Conservation (phyloP, 2,113 vertebrate genomes). For the Barbus barbus region DNA sequence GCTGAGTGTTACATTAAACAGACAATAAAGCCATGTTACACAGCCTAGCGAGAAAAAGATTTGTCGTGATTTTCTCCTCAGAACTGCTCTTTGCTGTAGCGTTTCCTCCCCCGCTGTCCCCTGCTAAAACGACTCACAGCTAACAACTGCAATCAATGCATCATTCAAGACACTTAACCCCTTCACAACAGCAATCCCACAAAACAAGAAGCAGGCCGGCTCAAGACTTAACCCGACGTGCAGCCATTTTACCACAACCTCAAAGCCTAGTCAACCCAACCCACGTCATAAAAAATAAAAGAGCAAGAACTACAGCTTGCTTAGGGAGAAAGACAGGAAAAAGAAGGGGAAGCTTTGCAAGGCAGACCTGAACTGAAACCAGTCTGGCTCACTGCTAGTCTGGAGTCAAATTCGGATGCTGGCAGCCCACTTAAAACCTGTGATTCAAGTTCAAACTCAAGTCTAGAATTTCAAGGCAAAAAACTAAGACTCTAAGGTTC, state of each 20-base stretch:
- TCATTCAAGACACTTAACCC: constrained; percentile 34
- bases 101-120: constrained; percentile 43
- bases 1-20: constrained; percentile 59
- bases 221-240: not conserved
- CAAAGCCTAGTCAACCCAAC: constrained; percentile 24
- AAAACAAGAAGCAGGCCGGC: constrained; percentile 11
- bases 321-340: not conserved
- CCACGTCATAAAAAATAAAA: constrained; percentile 18
- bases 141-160: constrained; percentile 44
- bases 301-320: not conserved
- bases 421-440: not conserved
- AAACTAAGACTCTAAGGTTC: no score
- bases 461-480: not conserved
- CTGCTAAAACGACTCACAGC: constrained; percentile 44
- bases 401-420: not conserved
- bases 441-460: not conserved
- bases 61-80: not conserved
- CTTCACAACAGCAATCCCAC: not conserved
- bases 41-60: constrained; percentile 39
- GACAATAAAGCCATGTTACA: constrained; percentile 63
- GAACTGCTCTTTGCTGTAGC: not conserved
- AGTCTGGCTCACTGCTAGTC: constrained; percentile 1
- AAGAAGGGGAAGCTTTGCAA: constrained; percentile 12
- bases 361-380: constrained; percentile 31
- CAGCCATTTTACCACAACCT: constrained; percentile 20